phyloP scores from a whole-genome alignment of 2,888 invertebrate species.

The Cheilosia impressa region DNA sequence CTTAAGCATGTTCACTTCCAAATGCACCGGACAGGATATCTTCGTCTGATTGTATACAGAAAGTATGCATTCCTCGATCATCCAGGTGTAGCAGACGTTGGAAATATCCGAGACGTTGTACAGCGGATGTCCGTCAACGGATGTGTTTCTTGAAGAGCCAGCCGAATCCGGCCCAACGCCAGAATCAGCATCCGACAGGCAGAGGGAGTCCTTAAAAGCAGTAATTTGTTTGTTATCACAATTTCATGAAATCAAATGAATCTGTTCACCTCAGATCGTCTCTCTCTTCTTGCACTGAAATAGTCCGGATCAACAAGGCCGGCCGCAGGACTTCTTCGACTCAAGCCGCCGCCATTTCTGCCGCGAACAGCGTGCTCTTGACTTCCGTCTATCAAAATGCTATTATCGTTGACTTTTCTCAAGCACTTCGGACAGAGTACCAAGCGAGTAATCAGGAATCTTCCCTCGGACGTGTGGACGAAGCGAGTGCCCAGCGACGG shows the following conservation, averaged over 20 bases:
- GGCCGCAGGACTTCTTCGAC: slow-evolving; percentile 49
- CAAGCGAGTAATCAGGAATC: slow-evolving; percentile 95
- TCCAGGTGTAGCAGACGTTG: slow-evolving; percentile 90
- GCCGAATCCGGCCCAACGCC: slow-evolving; percentile 93
- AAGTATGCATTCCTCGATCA: slow-evolving; percentile 98
- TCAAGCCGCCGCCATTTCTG: slow-evolving; percentile 48
- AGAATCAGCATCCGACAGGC: slow-evolving; percentile 92
- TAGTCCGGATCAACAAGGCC: slow-evolving; percentile 59
- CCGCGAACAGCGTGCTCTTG: slow-evolving; percentile 51
- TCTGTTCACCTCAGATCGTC: slow-evolving; percentile 77
- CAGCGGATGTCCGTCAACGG: slow-evolving; percentile 90
- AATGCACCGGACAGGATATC: slow-evolving; percentile 92
- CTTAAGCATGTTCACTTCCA: slow-evolving; percentile 88
- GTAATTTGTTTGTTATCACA: not conserved
- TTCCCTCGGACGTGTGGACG: slow-evolving; percentile 98
- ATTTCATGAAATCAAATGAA: not conserved
- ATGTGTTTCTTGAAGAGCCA: slow-evolving; percentile 92
- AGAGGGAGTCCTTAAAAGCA: slow-evolving; percentile 86
- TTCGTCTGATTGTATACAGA: slow-evolving; percentile 90
- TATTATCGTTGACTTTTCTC: slow-evolving; percentile 81
- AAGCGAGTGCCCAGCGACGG: slow-evolving; percentile 98
- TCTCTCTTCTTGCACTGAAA: slow-evolving; percentile 78
- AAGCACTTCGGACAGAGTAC: slow-evolving; percentile 97
- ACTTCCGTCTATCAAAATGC: slow-evolving; percentile 44
- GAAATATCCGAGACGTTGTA: slow-evolving; percentile 82